These are phyloP conservation scores for Ellobium chinense DNA, from an alignment of 2,888 invertebrate genomes.

Conservation along the genomic window DNA sequence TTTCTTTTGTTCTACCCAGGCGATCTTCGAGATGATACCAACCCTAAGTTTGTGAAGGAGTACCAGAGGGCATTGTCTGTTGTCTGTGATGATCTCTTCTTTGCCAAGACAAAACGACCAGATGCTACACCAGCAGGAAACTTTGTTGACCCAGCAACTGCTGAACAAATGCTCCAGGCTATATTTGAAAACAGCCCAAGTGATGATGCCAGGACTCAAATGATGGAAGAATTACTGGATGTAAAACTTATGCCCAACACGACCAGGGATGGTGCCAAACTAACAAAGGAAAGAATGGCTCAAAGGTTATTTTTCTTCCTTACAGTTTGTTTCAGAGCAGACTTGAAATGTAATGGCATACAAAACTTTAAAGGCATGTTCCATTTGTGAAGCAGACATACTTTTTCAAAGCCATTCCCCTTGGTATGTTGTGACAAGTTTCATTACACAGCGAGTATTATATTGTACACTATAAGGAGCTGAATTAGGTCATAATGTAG, in stretches of 20 bases:
- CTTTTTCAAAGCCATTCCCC: too few relatives aligned
- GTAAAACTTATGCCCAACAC: constrained; percentile 68
- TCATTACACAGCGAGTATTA: too few relatives aligned
- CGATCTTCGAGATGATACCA: constrained; percentile 74
- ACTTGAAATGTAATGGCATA: too few relatives aligned
- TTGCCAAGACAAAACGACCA: constrained; percentile 56
- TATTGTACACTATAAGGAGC: too few relatives aligned
- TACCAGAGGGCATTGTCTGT: constrained; percentile 75
- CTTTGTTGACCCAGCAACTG: constrained; percentile 46
- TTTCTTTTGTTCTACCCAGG: constrained; percentile 55
- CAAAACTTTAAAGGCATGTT: too few relatives aligned
- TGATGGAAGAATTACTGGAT: constrained; percentile 74
- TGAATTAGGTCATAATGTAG: too few relatives aligned
- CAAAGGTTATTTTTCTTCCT: constrained; percentile 10
- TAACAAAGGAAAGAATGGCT: constrained; percentile 20
- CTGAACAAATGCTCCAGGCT: constrained; percentile 64
- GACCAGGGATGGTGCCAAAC: constrained; percentile 8
- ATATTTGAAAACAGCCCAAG: constrained; percentile 72
- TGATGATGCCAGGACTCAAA: constrained; percentile 71
- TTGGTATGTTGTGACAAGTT: too few relatives aligned
- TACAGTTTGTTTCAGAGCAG: too few relatives aligned
- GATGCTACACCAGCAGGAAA: constrained; percentile 48
- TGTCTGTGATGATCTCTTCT: constrained; percentile 77
- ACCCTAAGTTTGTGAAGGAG: constrained; percentile 72
- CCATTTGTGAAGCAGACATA: too few relatives aligned